These are phyloP conservation scores for Isichthys henryi DNA, from an alignment of 2,113 vertebrate species.

Conservation along the genomic window DNA sequence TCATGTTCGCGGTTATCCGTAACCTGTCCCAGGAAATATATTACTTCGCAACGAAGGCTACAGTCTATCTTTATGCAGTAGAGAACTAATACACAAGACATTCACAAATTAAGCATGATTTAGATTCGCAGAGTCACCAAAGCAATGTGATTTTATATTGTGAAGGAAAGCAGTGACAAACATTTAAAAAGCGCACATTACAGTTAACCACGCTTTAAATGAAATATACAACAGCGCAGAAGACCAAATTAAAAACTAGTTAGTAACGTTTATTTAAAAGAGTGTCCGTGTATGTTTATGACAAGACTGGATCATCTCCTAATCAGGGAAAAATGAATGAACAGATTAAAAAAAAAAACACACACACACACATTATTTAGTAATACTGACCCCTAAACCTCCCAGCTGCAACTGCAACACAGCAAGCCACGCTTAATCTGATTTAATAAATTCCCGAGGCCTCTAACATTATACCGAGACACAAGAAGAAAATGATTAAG, in stretches of 20 bases:
- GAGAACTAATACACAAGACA: background rate
- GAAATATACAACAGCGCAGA: background rate
- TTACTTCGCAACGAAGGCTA: background rate
- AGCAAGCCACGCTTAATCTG: conserved; percentile 23
- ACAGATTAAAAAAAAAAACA: background rate
- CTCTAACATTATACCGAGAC: conserved; percentile 52
- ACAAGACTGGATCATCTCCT: background rate
- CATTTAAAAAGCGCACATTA: background rate
- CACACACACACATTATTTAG: background rate
- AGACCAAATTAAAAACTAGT: background rate
- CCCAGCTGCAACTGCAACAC: conserved; percentile 5
- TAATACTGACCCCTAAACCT: conserved; percentile 12
- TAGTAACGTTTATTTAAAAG: background rate
- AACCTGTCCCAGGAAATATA: background rate
- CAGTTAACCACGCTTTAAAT: background rate
- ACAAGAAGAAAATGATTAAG: conserved; percentile 68
- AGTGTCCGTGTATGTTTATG: background rate
- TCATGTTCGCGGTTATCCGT: background rate
- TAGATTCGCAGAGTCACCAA: background rate
- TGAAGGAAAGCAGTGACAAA: background rate
- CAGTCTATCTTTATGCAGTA: background rate
- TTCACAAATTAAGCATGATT: background rate
- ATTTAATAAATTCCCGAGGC: conserved; percentile 49
- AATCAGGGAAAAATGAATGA: background rate
- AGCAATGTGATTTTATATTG: background rate